These are phyloP conservation scores for Ophioninae sp. DNA, from an alignment of 2,888 invertebrate genomes.

Conservation along the genomic window DNA sequence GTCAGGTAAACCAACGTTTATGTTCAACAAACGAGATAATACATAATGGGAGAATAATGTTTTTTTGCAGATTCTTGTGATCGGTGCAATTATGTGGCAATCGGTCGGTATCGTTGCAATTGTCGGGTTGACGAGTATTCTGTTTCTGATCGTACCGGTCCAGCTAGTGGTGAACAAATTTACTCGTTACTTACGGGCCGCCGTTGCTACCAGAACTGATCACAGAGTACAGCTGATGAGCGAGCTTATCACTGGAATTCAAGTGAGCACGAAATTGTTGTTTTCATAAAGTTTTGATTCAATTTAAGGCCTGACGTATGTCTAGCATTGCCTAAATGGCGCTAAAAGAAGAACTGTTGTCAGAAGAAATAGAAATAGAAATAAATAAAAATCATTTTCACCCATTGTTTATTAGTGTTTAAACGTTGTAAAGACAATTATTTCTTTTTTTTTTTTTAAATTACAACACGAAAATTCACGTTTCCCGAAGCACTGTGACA, in stretches of 20 bases:
- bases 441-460: no score
- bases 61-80: conserved; percentile 71
- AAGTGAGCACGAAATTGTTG: conserved; percentile 82
- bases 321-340: no score
- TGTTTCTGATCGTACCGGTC: conserved; percentile 31
- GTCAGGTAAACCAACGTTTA: conserved; percentile 82
- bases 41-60: neutral
- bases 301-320: no score
- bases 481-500: no score
- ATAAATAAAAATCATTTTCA: no score
- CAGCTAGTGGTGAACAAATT: conserved; percentile 19
- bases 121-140: conserved; percentile 28
- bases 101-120: conserved; percentile 37
- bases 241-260: conserved; percentile 95
- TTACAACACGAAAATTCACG: no score
- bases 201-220: conserved; percentile 93
- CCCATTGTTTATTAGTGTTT: no score
- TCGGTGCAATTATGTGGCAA: conserved; percentile 43
- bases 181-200: conserved; percentile 84
- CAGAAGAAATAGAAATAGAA: no score
- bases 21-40: neutral
- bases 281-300: no score
- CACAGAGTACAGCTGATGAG: conserved; percentile 95
- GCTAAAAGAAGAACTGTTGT: no score
- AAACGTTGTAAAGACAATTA: no score